Base-by-base conservation (phyloP, 2,888 invertebrate genomes). In the Escarpia spicata region DNA sequence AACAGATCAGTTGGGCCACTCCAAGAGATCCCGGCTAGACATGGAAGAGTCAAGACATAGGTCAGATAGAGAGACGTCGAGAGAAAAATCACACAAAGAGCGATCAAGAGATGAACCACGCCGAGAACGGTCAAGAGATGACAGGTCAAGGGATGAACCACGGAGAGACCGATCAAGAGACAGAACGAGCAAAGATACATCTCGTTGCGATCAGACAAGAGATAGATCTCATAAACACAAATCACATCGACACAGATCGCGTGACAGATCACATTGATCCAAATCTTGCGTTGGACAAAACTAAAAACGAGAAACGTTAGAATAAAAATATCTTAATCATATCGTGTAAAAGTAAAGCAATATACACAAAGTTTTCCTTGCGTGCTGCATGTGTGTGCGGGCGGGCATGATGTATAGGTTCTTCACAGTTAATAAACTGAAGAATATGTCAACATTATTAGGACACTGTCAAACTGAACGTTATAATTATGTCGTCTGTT, bases 221-320 rank as follows among this genome's bases (percentile, higher is more conserved):
- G 75, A 75, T 75, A 19, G 75, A 75, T 75, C 75, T 75, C 75
- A 75, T 75, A 19, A 75, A 75, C 75, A 75, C 75, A 75, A 26
- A 75, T 75, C 75, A 75, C 75, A 75, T 75, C 75, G 75, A 75
- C 75, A 75, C 75, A 75, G 75, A 75, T 75, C 75, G n/a, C 75
- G 75, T 19, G 75, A 75, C 75, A 19, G 19, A 75, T 75, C 75
- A 75, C 75, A 75, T 75, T 75, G 75, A 75, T 15, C 75, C 75
- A 75, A 0, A 26, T 75, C 19, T 75, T 75, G 75, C 3, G 26
- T 26, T 52, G 52, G 52, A 52, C 12, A 2, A 2, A 12, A 12
- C 1, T 52, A 12, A 52, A 52, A 52, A 52, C 12, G 52, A 52
- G 37, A 37, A 52, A 12, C 52, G 52, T 52, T 52, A 52, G 52